These are phyloP conservation scores for Dunckerocampus dactyliophorus DNA, from an alignment of 2,113 vertebrate genomes.

Conservation along the genomic window DNA sequence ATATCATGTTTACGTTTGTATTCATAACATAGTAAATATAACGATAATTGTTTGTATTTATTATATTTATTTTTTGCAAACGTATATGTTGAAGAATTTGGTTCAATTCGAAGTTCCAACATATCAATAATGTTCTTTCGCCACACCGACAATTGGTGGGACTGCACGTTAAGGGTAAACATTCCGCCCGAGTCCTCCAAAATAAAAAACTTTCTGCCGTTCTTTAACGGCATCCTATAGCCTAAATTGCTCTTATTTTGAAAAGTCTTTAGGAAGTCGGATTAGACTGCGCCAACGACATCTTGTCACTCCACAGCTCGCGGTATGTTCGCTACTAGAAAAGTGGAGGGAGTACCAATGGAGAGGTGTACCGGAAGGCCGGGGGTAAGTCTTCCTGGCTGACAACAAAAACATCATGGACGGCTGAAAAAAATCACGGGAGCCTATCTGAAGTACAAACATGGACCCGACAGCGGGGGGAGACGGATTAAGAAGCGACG, in stretches of 20 bases:
- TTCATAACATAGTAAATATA: no score
- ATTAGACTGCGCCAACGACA: no score
- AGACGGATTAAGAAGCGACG: constrained; percentile 5
- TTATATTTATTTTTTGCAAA: no score
- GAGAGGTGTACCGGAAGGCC: constrained; percentile 40
- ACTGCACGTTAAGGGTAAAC: no score
- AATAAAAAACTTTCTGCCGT: background rate
- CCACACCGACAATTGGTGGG: no score
- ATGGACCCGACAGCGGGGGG: constrained; percentile 39
- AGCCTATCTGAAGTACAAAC: constrained; percentile 16
- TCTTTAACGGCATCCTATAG: background rate
- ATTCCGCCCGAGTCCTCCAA: no score
- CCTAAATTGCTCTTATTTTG: constrained; percentile 38
- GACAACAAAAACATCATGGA: constrained; percentile 24
- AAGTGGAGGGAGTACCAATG: constrained; percentile 18
- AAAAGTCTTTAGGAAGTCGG: background rate
- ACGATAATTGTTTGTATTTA: no score
- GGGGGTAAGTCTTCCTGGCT: constrained; percentile 17
- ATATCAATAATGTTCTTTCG: no score
- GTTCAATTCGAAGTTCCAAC: no score
- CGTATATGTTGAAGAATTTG: no score
- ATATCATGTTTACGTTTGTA: no score
- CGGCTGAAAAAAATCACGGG: constrained; percentile 19
- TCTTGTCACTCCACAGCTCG: constrained; percentile 12
- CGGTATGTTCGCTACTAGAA: constrained; percentile 20